phyloP scores from a whole-genome alignment of 2,113 vertebrate species.

The Bambusicola thoracicus region DNA sequence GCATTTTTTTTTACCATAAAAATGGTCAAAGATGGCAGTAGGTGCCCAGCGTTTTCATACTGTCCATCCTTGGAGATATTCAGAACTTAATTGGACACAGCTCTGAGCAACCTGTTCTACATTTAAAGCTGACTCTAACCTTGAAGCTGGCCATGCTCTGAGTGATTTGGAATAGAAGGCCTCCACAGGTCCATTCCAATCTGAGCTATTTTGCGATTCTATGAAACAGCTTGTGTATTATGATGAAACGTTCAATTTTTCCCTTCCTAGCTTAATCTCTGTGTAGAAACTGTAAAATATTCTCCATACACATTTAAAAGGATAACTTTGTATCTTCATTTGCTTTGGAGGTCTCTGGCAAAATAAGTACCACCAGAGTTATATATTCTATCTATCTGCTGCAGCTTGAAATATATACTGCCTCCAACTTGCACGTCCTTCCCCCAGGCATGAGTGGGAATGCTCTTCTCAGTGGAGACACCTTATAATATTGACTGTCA shows the following conservation, averaged over 20 bases:
- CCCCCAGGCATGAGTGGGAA: neutral
- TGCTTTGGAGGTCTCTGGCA: neutral
- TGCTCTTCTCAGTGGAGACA: neutral
- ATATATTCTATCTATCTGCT: neutral
- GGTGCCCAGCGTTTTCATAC: neutral
- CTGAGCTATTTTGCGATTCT: neutral
- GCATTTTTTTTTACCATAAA: neutral
- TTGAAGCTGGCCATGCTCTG: neutral
- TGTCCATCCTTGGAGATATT: neutral
- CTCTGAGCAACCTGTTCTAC: neutral
- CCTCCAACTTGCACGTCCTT: neutral
- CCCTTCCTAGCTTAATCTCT: neutral
- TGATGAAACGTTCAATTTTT: fast-evolving
- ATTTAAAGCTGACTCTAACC: neutral
- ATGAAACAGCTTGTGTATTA: neutral
- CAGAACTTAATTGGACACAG: neutral
- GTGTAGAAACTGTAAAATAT: neutral
- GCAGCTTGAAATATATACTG: neutral
- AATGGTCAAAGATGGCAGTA: neutral
- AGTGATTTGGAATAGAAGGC: neutral
- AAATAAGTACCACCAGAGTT: neutral
- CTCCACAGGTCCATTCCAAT: neutral
- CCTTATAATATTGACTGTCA: neutral
- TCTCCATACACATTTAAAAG: neutral
- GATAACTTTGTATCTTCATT: neutral